phyloP scores from a whole-genome alignment of 1,140 invertebrate species.

The Drosophila lowei region DNA sequence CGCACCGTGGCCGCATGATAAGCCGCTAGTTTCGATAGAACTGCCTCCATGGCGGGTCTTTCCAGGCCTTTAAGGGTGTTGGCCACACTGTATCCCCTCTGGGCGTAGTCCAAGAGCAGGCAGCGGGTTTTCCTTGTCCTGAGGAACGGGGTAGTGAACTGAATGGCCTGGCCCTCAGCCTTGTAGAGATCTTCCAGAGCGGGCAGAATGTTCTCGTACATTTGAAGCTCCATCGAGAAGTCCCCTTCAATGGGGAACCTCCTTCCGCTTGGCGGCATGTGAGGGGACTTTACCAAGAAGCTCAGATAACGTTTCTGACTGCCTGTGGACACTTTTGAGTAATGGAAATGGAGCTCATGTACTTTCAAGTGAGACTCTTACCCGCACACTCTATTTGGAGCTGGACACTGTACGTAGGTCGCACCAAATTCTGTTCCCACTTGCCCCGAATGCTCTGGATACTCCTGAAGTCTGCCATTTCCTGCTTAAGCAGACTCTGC shows the following conservation, averaged over 20 bases:
- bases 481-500: conserved; percentile 25
- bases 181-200: conserved; percentile 38
- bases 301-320: conserved; percentile 29
- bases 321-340: conserved; percentile 2
- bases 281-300: conserved; percentile 51
- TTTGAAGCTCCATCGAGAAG: conserved; percentile 36
- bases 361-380: background rate
- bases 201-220: conserved; percentile 50
- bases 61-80: conserved; percentile 83
- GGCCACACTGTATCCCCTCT: conserved; percentile 42
- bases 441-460: conserved; percentile 26
- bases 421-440: conserved; percentile 30
- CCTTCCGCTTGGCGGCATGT: background rate
- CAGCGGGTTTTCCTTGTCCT: conserved; percentile 4
- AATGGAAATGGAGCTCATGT: background rate
- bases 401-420: conserved; percentile 29
- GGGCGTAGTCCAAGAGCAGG: conserved; percentile 50
- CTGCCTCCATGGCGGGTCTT: conserved; percentile 83
- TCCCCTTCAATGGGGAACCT: conserved; percentile 29
- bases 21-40: conserved; percentile 84
- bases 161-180: conserved; percentile 10
- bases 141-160: conserved; percentile 22
- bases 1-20: conserved; percentile 85
- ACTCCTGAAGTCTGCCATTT: conserved; percentile 19
- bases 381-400: conserved; percentile 32